Conservation (phyloP, 1,140 invertebrate species). For the Bombus pyrosoma region DNA sequence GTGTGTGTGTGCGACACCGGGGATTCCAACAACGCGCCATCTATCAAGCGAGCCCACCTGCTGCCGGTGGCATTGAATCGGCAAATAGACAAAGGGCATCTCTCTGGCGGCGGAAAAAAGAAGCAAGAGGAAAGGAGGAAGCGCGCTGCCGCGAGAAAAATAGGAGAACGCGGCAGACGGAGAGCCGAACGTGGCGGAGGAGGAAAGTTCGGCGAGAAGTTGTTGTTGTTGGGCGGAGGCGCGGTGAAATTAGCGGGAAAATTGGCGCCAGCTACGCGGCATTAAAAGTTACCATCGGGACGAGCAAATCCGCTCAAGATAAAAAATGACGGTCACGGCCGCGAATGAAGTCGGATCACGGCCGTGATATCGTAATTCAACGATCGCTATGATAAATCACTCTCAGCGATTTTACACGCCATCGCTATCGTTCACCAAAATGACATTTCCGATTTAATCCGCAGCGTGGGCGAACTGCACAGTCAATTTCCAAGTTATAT, state of each 20-base stretch:
- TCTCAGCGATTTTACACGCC: too few relatives aligned
- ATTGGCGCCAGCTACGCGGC: not conserved
- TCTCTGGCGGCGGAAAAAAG: constrained; percentile 16
- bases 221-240: too few relatives aligned
- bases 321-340: too few relatives aligned
- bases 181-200: too few relatives aligned
- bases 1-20: constrained; percentile 12
- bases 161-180: not conserved
- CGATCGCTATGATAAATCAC: too few relatives aligned
- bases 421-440: too few relatives aligned
- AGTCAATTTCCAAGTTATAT: too few relatives aligned
- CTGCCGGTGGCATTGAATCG: constrained; percentile 62
- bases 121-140: constrained; percentile 5
- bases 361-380: too few relatives aligned
- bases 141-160: not conserved
- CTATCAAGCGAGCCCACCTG: constrained; percentile 64
- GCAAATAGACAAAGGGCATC: constrained; percentile 56
- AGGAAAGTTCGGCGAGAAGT: not conserved
- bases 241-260: constrained; percentile 9
- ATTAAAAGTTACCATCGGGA: rapidly evolving
- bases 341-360: too few relatives aligned
- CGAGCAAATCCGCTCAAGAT: too few relatives aligned
- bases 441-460: too few relatives aligned
- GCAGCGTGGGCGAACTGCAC: too few relatives aligned
- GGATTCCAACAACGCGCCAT: constrained; percentile 57